These are phyloP conservation scores for Pachyrhynchus sulphureomaculatus DNA, from an alignment of 1,140 invertebrate species.

Conservation along the genomic window DNA sequence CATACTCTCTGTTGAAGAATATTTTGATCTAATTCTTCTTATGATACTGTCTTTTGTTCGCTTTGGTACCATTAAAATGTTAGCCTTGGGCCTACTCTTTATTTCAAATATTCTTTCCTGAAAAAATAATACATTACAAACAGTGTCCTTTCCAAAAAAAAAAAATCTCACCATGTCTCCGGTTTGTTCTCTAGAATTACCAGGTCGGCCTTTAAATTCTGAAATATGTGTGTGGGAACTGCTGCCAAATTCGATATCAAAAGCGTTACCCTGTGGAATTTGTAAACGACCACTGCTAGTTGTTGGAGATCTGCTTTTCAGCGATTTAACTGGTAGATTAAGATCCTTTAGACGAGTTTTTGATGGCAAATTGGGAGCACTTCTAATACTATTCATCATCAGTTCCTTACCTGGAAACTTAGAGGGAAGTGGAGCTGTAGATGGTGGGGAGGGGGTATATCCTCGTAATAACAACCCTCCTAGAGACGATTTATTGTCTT, in stretches of 20 bases:
- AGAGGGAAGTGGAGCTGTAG: slow-evolving; percentile 74
- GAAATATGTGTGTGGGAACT: slow-evolving; percentile 46
- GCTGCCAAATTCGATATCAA: slow-evolving; percentile 51
- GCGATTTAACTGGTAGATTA: slow-evolving; percentile 64
- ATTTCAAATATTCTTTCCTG: slow-evolving; percentile 55
- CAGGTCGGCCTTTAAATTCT: slow-evolving; percentile 50
- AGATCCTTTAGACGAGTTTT: slow-evolving; percentile 70
- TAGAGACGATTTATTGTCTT: slow-evolving; percentile 48
- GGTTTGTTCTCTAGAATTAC: slow-evolving; percentile 36
- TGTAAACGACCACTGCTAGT: slow-evolving; percentile 62
- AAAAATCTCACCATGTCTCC: slow-evolving; percentile 47
- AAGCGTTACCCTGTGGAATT: slow-evolving; percentile 52
- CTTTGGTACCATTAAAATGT: slow-evolving; percentile 68
- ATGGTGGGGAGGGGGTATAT: slow-evolving; percentile 75
- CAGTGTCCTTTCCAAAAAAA: too few species aligned
- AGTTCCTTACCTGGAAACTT: slow-evolving; percentile 75
- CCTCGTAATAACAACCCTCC: slow-evolving; percentile 53
- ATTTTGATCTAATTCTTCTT: slow-evolving; percentile 67
- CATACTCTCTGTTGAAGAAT: slow-evolving; percentile 83
- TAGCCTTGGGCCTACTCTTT: slow-evolving; percentile 63
- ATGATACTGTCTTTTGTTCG: slow-evolving; percentile 61
- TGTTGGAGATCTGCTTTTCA: slow-evolving; percentile 60
- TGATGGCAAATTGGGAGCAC: slow-evolving; percentile 73
- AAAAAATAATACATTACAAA: neutral
- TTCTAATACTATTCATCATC: slow-evolving; percentile 73